phyloP scores from a whole-genome alignment of 2,797 vertebrate genomes.

The Carcharodon carcharias region DNA sequence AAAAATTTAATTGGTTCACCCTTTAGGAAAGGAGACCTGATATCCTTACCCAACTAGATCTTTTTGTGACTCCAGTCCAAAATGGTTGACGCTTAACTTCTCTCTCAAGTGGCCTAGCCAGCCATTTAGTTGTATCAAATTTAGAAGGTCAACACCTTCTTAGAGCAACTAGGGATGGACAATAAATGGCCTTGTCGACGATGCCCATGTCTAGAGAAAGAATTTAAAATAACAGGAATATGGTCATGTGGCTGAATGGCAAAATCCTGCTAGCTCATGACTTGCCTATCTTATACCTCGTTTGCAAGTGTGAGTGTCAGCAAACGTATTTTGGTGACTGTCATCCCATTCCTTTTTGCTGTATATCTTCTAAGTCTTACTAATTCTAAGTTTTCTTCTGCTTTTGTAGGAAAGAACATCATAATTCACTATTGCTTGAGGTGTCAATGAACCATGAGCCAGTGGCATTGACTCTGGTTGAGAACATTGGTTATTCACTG shows the following conservation, averaged over 20 bases:
- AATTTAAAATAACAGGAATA: background rate
- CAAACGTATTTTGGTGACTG: background rate
- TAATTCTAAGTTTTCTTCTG: background rate
- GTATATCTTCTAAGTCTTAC: background rate
- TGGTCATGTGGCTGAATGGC: no score
- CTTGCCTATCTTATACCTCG: background rate
- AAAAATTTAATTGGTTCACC: background rate
- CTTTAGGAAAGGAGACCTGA: background rate
- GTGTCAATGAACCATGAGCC: background rate
- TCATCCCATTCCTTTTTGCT: background rate
- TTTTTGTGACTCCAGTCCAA: background rate
- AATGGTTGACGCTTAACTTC: background rate
- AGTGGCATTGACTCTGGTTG: no score
- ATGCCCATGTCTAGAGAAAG: background rate
- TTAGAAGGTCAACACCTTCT: background rate
- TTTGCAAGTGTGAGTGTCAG: background rate
- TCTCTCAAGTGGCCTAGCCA: background rate
- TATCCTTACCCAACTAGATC: background rate
- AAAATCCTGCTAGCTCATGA: background rate
- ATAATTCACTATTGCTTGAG: background rate
- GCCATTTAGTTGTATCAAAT: background rate
- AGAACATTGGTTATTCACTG: constrained; percentile 2
- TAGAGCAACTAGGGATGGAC: background rate
- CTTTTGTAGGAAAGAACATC: background rate
- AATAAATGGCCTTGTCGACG: no score